These are phyloP conservation scores for Pheosia gnoma DNA, from an alignment of 2,888 invertebrate species.

Conservation along the genomic window DNA sequence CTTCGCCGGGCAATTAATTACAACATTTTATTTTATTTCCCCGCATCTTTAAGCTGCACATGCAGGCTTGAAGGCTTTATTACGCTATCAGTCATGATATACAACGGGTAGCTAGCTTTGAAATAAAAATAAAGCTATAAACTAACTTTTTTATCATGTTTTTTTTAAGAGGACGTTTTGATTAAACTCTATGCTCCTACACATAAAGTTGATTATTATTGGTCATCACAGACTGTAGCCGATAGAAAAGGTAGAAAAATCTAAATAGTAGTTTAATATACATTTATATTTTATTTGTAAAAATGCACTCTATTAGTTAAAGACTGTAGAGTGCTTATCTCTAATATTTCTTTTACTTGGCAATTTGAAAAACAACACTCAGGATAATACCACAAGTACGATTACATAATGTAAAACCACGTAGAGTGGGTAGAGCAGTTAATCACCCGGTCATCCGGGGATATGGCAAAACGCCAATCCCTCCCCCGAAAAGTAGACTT, in stretches of 20 bases:
- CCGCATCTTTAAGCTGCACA: conserved; percentile 18
- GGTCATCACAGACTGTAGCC: no score
- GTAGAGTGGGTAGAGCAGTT: neutral
- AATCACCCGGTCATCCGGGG: neutral
- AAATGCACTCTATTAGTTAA: neutral
- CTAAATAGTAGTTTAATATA: no score
- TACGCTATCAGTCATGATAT: conserved; percentile 30
- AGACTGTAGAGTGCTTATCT: neutral
- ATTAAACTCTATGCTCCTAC: no score
- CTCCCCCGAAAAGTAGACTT: neutral
- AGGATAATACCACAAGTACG: neutral
- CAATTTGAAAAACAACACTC: neutral
- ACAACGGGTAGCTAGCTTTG: neutral
- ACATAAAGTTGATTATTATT: no score
- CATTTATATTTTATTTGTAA: no score
- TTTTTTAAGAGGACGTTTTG: no score
- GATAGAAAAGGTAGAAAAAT: no score
- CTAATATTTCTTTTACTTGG: neutral
- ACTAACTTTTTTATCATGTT: no score
- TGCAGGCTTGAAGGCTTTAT: conserved; percentile 21
- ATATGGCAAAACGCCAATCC: conserved; percentile 4
- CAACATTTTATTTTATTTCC: conserved; percentile 22
- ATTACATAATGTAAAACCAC: neutral
- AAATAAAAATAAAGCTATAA: neutral
- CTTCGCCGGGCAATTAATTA: conserved; percentile 27